Evolutionary conservation across 2,797 vertebrate genomes (phyloP), one percentile per base, ranked within the genome.

Genomic region (Enteromius fasciolatus): DNA sequence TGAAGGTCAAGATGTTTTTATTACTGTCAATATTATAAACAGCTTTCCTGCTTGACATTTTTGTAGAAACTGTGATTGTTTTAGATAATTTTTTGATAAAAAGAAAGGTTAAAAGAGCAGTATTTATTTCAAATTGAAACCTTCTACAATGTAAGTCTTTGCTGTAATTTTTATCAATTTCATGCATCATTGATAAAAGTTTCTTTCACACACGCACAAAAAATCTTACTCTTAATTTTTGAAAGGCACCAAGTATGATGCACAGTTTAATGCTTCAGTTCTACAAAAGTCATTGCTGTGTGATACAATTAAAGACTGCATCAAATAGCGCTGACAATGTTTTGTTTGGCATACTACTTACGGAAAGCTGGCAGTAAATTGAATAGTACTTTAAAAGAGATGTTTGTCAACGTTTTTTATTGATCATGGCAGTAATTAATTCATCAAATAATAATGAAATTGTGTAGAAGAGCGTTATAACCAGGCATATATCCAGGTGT

Each of bases 401-500:
- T 72, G 41, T 81, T 81, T 39, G 9, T 28, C 10, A 64, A 39
- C 10, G 52, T 1, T 50, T 50, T 74, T 11, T 64, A 80, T 59
- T 44, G 50, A 79, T 77, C 57, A 61, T 64, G 75, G 41, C 41
- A 64, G 59, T 25, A 77, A 59, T 64, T 64, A 48, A 77, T 64
- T 44, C 59, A 77, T 77, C 44, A 64, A 77, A 64, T 64, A 64
- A 28, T 64, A 11, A 48, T 77, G 11, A 31, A 46, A 31, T 48
- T 9, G 31, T 77, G 25, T 44, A 33, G 59, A 48, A 77, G 59
- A 77, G 41, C 5, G 0, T 77, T 33, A 46, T 28, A 77, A 48
- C 25, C 39, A 18, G 41, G 41, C 59, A 77, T 50, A 14, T 50
- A 64, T 77, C 59, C 59, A 77, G 41, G 18, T 77, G 59, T 77